phyloP scores from a whole-genome alignment of 2,888 invertebrate genomes.

The Seladonia tumulorum region DNA sequence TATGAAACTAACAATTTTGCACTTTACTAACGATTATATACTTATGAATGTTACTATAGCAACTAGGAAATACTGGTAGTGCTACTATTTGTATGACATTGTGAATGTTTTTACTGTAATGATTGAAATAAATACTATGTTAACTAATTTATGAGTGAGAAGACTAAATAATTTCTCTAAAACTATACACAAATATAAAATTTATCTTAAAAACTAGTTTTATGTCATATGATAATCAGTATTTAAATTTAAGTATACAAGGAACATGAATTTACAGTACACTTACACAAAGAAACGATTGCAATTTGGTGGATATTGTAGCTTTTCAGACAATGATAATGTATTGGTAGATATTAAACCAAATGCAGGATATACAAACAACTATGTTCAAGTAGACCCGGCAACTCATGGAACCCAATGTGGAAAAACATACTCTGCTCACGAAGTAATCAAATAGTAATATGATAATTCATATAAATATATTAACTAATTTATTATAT shows the following conservation, averaged over 20 bases:
- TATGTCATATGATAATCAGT: neutral
- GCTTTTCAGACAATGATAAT: slow-evolving; percentile 85
- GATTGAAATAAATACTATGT: neutral
- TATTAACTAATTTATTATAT: neutral
- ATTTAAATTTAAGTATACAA: neutral
- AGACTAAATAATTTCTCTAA: slow-evolving; percentile 6
- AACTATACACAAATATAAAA: neutral
- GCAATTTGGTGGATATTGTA: slow-evolving; percentile 85
- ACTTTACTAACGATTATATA: slow-evolving; percentile 27
- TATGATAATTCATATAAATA: neutral
- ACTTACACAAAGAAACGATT: slow-evolving; percentile 85
- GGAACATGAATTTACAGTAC: slow-evolving; percentile 80
- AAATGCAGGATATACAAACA: slow-evolving; percentile 82
- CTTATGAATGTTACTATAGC: slow-evolving; percentile 40
- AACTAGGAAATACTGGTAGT: slow-evolving; percentile 27
- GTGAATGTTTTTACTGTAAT: slow-evolving; percentile 2
- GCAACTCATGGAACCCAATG: slow-evolving; percentile 85
- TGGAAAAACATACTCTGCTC: slow-evolving; percentile 84
- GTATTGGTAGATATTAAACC: slow-evolving; percentile 81
- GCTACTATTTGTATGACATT: slow-evolving; percentile 18
- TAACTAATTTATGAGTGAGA: neutral
- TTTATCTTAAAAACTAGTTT: neutral
- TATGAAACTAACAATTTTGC: neutral
- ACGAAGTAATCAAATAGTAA: slow-evolving; percentile 79
- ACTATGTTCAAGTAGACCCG: slow-evolving; percentile 86